Evolutionary conservation across 92 coral and sea anemone species (phyloP).

Genomic region (Porites cylindrica): DNA sequence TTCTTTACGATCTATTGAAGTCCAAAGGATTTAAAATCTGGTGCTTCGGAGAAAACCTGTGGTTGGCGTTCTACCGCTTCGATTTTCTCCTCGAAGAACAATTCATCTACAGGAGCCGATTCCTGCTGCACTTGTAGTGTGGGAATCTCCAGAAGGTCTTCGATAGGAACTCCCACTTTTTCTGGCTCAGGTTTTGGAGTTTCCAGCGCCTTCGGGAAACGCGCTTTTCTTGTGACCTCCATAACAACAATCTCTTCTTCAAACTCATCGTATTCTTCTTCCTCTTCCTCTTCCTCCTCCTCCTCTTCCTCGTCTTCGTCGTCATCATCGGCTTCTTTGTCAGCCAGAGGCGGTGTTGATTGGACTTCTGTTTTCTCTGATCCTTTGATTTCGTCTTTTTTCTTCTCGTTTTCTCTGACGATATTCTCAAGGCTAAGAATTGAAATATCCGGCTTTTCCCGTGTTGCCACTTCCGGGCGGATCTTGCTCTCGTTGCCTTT

Average conservation of each 20-base stretch:
- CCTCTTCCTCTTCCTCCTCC: not conserved
- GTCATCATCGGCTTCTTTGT: slow-evolving; percentile 15
- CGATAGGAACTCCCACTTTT: slow-evolving; percentile 33
- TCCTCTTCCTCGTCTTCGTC: slow-evolving; percentile 42
- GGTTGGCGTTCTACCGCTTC: slow-evolving; percentile 9
- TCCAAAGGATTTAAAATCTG: not conserved
- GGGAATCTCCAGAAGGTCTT: slow-evolving; percentile 31
- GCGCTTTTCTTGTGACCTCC: slow-evolving; percentile 31
- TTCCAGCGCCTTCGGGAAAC: slow-evolving; percentile 25
- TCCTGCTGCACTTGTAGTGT: slow-evolving; percentile 20
- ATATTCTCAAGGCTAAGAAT: slow-evolving; percentile 10
- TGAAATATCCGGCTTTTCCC: slow-evolving; percentile 30
- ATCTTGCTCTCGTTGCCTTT: slow-evolving; percentile 28
- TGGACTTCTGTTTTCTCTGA: slow-evolving; percentile 3
- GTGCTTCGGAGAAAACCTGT: not conserved
- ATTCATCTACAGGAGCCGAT: slow-evolving; percentile 10
- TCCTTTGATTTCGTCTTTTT: slow-evolving; percentile 18
- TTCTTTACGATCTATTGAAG: too few relatives aligned
- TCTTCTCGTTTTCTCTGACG: slow-evolving; percentile 16
- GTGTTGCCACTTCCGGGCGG: slow-evolving; percentile 31
- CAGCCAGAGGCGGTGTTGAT: slow-evolving; percentile 2
- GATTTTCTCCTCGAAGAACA: slow-evolving; percentile 12
- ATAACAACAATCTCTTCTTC: slow-evolving; percentile 38
- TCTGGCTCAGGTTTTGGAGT: slow-evolving; percentile 15
- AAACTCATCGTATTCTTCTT: slow-evolving; percentile 30